Evolutionary conservation across 64 coral and sea anemone species (phyloP).

Genomic region (Astreopora myriophthalma): DNA sequence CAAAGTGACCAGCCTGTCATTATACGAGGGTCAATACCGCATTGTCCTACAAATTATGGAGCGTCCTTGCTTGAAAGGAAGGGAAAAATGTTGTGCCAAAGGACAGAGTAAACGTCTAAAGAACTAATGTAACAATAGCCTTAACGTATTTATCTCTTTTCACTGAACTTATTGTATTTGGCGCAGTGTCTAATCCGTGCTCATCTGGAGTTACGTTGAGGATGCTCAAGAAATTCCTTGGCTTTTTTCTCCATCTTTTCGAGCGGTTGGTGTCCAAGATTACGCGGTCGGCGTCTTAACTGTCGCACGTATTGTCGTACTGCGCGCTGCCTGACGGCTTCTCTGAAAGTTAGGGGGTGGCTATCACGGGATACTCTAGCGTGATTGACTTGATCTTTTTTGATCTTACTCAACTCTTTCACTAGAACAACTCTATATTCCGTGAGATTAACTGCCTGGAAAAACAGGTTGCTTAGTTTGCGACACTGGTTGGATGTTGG

Average conservation of each 20-base stretch:
- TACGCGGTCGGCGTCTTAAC: background rate
- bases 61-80: too few relatives aligned
- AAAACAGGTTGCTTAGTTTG: slow-evolving; percentile 45
- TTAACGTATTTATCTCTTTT: too few relatives aligned
- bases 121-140: too few relatives aligned
- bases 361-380: too few relatives aligned
- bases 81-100: too few relatives aligned
- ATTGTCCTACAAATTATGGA: too few relatives aligned
- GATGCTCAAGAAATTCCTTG: background rate
- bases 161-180: too few relatives aligned
- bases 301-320: background rate
- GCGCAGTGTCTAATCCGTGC: too few relatives aligned
- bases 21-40: too few relatives aligned
- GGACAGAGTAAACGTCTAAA: too few relatives aligned
- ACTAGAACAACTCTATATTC: background rate
- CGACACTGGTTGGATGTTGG: slow-evolving; percentile 36
- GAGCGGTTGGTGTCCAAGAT: background rate
- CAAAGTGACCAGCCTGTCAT: too few relatives aligned
- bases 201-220: background rate
- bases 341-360: too few relatives aligned
- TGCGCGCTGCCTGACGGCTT: background rate
- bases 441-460: slow-evolving; percentile 45
- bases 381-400: background rate
- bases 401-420: background rate
- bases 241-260: background rate